Conservation (phyloP, 1,140 invertebrate species). For the Caenorhabditis briggsae region DNA sequence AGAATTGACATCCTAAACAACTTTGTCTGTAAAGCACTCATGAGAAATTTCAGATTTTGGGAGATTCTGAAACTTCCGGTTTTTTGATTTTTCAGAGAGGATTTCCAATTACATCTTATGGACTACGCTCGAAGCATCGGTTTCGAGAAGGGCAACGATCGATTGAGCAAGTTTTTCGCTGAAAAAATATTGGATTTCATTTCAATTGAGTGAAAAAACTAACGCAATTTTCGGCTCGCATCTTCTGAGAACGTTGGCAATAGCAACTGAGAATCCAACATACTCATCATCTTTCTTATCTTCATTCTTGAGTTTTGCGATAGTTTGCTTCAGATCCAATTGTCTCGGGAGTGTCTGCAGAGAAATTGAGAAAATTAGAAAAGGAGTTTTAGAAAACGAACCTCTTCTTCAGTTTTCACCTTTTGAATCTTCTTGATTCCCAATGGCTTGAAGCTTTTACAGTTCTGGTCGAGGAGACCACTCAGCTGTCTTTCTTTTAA, state of each 20-base stretch:
- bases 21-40: too few relatives aligned
- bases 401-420: not conserved
- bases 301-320: not conserved
- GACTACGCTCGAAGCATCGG: not conserved
- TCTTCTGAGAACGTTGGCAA: constrained; percentile 43
- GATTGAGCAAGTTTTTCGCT: not conserved
- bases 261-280: not conserved
- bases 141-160: not conserved
- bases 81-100: too few relatives aligned
- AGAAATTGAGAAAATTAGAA: too few relatives aligned
- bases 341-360: not conserved
- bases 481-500: constrained; percentile 3
- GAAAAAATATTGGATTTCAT: not conserved
- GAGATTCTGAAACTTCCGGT: too few relatives aligned
- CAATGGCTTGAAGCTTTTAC: not conserved
- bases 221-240: not conserved
- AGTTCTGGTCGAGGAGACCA: not conserved
- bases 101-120: too few relatives aligned
- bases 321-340: not conserved
- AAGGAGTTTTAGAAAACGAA: too few relatives aligned
- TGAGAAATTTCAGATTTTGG: too few relatives aligned
- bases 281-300: not conserved
- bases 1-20: too few relatives aligned
- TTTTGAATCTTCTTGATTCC: not conserved
- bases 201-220: too few relatives aligned